These are phyloP conservation scores for Thereuonema tuberculata DNA, from an alignment of 1,140 invertebrate species.

Conservation along the genomic window DNA sequence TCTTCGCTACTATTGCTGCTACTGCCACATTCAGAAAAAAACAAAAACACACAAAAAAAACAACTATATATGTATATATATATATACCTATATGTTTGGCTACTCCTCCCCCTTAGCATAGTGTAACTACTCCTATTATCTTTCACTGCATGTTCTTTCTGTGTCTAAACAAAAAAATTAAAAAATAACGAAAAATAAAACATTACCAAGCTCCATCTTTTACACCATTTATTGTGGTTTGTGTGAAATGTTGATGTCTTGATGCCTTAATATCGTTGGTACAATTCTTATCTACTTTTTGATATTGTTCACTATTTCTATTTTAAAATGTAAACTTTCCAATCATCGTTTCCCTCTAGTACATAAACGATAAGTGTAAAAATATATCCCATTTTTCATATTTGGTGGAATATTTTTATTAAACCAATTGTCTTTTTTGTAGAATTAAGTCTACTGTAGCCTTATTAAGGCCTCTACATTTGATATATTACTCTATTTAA, in stretches of 20 bases:
- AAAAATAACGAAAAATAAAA: no score
- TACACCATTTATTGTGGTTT: no score
- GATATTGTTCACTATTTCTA: constrained; percentile 8
- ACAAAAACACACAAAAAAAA: no score
- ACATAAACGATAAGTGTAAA: neutral
- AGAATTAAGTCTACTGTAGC: constrained; percentile 2
- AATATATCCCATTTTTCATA: constrained; percentile 8
- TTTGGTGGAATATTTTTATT: constrained; percentile 6
- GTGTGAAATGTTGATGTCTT: neutral
- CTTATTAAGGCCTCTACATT: constrained; percentile 1
- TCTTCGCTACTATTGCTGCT: no score
- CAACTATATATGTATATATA: no score
- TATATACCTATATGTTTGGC: no score
- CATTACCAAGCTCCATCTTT: no score
- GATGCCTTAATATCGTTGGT: constrained; percentile 9
- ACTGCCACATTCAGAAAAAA: no score
- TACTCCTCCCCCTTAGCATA: no score
- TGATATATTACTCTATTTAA: neutral
- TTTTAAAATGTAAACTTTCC: neutral
- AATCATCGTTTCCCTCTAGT: constrained; percentile 4
- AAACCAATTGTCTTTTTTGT: constrained; percentile 3
- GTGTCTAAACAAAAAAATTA: no score
- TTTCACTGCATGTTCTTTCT: no score
- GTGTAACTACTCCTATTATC: no score
- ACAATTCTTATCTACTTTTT: constrained; percentile 8